phyloP scores from a whole-genome alignment of 1,140 invertebrate genomes.

The Lepeophtheirus salmonis region DNA sequence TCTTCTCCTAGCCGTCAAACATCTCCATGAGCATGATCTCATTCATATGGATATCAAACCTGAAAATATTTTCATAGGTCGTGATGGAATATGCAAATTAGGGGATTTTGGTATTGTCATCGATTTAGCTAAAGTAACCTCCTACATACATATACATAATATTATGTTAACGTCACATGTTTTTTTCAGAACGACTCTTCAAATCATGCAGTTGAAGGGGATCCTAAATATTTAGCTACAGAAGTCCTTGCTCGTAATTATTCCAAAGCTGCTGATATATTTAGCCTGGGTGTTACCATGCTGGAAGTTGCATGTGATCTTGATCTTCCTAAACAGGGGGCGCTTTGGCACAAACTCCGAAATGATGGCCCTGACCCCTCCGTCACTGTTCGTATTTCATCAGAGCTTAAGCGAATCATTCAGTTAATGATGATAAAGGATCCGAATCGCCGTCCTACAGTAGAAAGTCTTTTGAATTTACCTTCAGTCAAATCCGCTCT shows the following conservation, averaged over 20 bases:
- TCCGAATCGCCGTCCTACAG: constrained; percentile 32
- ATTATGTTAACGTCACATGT: background rate
- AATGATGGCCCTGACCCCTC: constrained; percentile 22
- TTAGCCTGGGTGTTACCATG: constrained; percentile 49
- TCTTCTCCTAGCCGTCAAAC: constrained; percentile 32
- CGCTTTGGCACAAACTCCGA: constrained; percentile 45
- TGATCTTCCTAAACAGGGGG: constrained; percentile 43
- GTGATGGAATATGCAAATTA: constrained; percentile 42
- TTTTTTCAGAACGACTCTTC: too few relatives aligned
- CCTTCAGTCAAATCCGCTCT: constrained; percentile 20
- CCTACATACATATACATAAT: constrained; percentile 1
- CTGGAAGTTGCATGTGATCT: constrained; percentile 49
- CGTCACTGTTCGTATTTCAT: constrained; percentile 29
- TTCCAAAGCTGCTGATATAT: constrained; percentile 37
- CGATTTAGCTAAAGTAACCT: constrained; percentile 38
- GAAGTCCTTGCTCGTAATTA: constrained; percentile 38
- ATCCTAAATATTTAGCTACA: constrained; percentile 50
- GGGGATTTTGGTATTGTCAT: constrained; percentile 54
- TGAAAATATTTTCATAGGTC: constrained; percentile 48
- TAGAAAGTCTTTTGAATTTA: constrained; percentile 31
- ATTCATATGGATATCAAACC: constrained; percentile 57
- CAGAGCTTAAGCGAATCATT: constrained; percentile 36
- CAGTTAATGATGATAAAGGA: constrained; percentile 37
- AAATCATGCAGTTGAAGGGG: constrained; percentile 43
- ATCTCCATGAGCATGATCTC: constrained; percentile 42